A percentile compares a stretch with the other conserved stretches of the same genome.
Evolutionary conservation across 1,140 invertebrate species (phyloP).

Genomic region (Agrilus planipennis): DNA sequence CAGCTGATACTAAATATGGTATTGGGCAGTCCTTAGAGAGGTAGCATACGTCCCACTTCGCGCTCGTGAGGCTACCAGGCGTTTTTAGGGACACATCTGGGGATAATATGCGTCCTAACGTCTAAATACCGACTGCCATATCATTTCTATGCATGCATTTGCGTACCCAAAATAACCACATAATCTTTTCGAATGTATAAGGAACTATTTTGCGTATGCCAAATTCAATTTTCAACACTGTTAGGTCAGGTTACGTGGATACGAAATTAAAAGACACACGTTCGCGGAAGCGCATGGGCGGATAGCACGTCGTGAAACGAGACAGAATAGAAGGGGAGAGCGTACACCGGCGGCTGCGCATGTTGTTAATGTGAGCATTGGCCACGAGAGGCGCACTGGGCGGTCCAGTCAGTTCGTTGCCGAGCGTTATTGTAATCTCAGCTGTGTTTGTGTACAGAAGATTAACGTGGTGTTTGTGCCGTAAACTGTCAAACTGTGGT

Average conservation of each 20-base stretch:
- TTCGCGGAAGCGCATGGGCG: conserved; percentile 1
- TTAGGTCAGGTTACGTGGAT: conserved; percentile 28
- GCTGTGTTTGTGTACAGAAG: conserved; percentile 25
- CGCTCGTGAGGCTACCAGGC: conserved; percentile 19
- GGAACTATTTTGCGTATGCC: conserved; percentile 16
- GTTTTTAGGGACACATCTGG: conserved; percentile 2
- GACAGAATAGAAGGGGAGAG: conserved; percentile 11
- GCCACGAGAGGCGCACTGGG: conserved; percentile 22
- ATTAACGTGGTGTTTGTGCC: conserved; percentile 10
- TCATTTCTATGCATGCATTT: too few species aligned
- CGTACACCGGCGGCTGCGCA: conserved; percentile 36
- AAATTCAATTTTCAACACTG: conserved; percentile 11
- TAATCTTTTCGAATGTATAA: conserved; percentile 8
- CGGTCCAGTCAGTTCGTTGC: conserved; percentile 11
- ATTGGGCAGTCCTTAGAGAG: conserved; percentile 46
- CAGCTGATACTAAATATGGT: conserved; percentile 63
- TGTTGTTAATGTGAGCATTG: conserved; percentile 22
- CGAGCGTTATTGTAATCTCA: conserved; percentile 25
- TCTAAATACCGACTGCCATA: too few species aligned
- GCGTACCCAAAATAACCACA: conserved; percentile 6
- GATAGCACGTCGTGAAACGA: conserved; percentile 3
- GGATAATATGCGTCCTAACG: too few species aligned
- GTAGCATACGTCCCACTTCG: conserved; percentile 35
- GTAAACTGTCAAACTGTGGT: conserved; percentile 30
- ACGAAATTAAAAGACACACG: conserved; percentile 11